These are phyloP conservation scores for Gandaritis pyraliata DNA, from an alignment of 2,888 invertebrate species.

Conservation along the genomic window DNA sequence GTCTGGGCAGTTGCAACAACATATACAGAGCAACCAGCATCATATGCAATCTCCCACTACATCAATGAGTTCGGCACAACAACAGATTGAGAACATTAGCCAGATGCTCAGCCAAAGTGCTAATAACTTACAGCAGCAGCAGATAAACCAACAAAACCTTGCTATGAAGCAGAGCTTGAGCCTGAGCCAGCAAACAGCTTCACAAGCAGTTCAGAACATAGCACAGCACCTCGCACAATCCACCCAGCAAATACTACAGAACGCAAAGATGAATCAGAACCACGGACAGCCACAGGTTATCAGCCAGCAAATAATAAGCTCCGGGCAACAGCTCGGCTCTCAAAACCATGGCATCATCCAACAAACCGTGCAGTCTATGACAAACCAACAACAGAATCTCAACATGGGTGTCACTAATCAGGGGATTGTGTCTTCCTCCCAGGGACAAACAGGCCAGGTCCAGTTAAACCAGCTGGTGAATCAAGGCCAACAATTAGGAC, in stretches of 20 bases:
- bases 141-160: conserved; percentile 73
- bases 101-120: conserved; percentile 83
- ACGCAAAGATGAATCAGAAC: conserved; percentile 76
- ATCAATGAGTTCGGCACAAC: conserved; percentile 85
- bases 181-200: conserved; percentile 73
- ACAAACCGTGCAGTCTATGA: conserved; percentile 73
- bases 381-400: conserved; percentile 75
- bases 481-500: conserved; percentile 70
- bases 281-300: conserved; percentile 74
- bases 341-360: conserved; percentile 73
- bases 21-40: conserved; percentile 71
- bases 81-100: conserved; percentile 86
- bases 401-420: conserved; percentile 78
- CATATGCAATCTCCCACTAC: conserved; percentile 71
- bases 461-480: conserved; percentile 78
- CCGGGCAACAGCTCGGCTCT: conserved; percentile 77
- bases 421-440: conserved; percentile 71
- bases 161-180: conserved; percentile 76
- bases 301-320: conserved; percentile 75
- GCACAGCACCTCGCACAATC: conserved; percentile 78
- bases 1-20: conserved; percentile 72
- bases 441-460: conserved; percentile 67
- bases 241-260: conserved; percentile 76
- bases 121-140: conserved; percentile 76
- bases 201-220: conserved; percentile 77